These are phyloP conservation scores for Oxyruncus cristatus DNA, from an alignment of 2,113 vertebrate species.

Conservation along the genomic window DNA sequence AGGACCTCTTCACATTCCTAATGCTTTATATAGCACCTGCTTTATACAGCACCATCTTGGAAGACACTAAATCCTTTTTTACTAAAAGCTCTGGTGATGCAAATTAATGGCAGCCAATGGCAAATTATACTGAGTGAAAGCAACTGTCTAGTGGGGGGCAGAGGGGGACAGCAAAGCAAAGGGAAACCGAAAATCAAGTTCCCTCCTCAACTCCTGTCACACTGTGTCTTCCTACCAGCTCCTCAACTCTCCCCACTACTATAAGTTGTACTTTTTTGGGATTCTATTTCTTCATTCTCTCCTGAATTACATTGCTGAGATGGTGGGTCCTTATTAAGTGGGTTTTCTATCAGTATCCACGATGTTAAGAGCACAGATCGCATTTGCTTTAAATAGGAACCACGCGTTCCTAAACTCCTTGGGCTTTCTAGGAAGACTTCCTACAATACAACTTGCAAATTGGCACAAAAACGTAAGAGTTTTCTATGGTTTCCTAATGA, in stretches of 20 bases:
- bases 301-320: background rate
- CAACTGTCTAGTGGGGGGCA: background rate
- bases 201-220: background rate
- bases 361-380: background rate
- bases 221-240: background rate
- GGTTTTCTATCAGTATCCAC: background rate
- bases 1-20: background rate
- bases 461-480: background rate
- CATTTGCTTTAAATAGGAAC: background rate
- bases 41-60: background rate
- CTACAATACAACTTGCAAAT: background rate
- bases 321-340: background rate
- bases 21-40: background rate
- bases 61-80: background rate
- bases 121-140: background rate
- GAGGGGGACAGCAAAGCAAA: background rate
- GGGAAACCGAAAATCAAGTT: background rate
- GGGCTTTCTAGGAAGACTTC: slow-evolving; percentile 1
- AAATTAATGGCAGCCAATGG: background rate
- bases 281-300: background rate
- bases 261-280: background rate
- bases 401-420: fast-evolving
- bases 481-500: background rate
- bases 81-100: background rate
- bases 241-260: background rate